A percentile compares a stretch with the other conserved stretches of the same genome.
These are phyloP conservation scores for Psettodes erumei DNA, from an alignment of 2,113 vertebrate genomes.

Conservation along the genomic window DNA sequence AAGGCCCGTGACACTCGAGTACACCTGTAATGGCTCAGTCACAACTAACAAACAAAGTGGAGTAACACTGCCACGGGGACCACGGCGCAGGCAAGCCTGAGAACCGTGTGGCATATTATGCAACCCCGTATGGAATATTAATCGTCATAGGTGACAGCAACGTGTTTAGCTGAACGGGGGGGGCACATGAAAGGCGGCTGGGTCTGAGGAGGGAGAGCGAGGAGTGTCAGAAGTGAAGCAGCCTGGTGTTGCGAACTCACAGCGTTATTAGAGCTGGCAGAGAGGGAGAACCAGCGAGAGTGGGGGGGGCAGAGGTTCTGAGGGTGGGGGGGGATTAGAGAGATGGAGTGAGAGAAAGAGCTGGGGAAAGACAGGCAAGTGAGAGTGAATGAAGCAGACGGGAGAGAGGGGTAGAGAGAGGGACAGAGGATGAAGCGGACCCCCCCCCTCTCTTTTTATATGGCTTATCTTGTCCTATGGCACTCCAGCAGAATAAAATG, in stretches of 20 bases:
- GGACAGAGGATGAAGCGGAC: conserved; percentile 19
- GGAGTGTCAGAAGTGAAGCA: conserved; percentile 51
- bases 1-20: conserved; percentile 44
- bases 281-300: conserved; percentile 30
- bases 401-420: conserved; percentile 5
- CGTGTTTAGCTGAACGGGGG: conserved; percentile 3
- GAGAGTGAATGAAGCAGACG: conserved; percentile 43
- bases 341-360: conserved; percentile 44
- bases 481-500: conserved; percentile 35
- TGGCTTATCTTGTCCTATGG: conserved; percentile 49
- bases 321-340: conserved; percentile 49
- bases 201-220: conserved; percentile 17
- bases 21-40: conserved; percentile 44
- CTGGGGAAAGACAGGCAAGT: conserved; percentile 50
- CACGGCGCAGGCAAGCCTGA: neutral
- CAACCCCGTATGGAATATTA: conserved; percentile 1
- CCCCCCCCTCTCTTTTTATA: conserved; percentile 20
- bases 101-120: conserved; percentile 9
- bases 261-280: conserved; percentile 59
- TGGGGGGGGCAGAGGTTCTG: conserved; percentile 42
- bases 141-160: conserved; percentile 20
- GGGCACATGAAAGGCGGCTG: conserved; percentile 23
- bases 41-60: conserved; percentile 53
- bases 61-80: conserved; percentile 1
- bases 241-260: conserved; percentile 48